Base-by-base conservation (phyloP, 2,888 invertebrate genomes). In the Perizoma flavofasciatum region DNA sequence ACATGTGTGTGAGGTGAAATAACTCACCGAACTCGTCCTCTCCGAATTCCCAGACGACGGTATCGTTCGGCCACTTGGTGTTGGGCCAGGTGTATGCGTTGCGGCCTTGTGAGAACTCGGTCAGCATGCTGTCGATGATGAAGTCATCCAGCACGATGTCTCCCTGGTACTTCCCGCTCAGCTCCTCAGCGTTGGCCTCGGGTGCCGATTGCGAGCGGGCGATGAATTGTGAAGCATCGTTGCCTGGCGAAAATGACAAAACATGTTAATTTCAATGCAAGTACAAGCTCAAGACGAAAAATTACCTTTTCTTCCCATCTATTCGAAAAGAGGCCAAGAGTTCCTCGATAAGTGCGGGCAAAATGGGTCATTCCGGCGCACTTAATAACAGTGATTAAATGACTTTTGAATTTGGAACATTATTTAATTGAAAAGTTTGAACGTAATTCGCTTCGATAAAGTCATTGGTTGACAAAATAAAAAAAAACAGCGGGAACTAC, bases 61-160 rank as follows among this genome's bases (percentile, higher is more conserved):
- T 86, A 63, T 89, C 67, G 5, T 83, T 64, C 0, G 91, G 91
- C 91, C 91, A 92, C 47, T 80, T 82, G 5, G 86, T 85, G 64
- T 85, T 68, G 0, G 88, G 85, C 66, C 77, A 82, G 54, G 69
- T 83, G 71, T 86, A 88, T 0, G 89, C 90, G 66, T 82, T 88
- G 33, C 88, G 78, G 4, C 89, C 88, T 59, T 72, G 62, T 0
- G 88, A 81, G 66, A 74, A 90, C 58, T 85, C 78, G 55, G 72
- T 59, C 47, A 90, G 43, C 83, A 91, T 82, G 32, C 63, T 64
- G 11, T 87, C 84, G 35, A 88, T 85, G 58, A 83, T 79, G 63
- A 74, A 79, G 56, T 90, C 88, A 43, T 89, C 90, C 37, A 91
- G 75, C 8, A 89, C 72, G 10, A 91, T 88, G 70, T 91, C 91